Evolutionary conservation across 1,140 invertebrate species (phyloP).

Genomic region (Drosophila ananassae): DNA sequence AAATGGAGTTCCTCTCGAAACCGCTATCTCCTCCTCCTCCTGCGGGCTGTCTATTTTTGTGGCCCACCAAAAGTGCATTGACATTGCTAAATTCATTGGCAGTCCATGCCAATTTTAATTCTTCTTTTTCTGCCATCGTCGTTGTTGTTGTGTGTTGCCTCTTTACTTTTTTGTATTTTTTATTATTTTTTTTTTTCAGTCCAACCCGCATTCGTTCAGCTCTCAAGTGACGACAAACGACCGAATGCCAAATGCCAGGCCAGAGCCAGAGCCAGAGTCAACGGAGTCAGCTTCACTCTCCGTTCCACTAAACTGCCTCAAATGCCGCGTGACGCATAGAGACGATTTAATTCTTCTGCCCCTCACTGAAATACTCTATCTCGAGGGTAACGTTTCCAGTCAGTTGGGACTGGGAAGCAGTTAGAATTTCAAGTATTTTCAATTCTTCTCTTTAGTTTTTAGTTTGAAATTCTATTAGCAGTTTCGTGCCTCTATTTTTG

Average conservation of each 20-base stretch:
- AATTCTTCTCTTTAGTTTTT: not conserved
- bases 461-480: not conserved
- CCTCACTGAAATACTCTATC: conserved; percentile 33
- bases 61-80: conserved; percentile 66
- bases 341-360: conserved; percentile 61
- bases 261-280: conserved; percentile 32
- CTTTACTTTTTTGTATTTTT: conserved; percentile 10
- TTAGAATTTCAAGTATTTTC: not conserved
- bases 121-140: conserved; percentile 30
- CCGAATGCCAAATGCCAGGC: conserved; percentile 60
- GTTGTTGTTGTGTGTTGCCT: conserved; percentile 11
- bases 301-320: conserved; percentile 60
- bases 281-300: conserved; percentile 44
- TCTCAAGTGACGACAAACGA: conserved; percentile 58
- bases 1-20: conserved; percentile 32
- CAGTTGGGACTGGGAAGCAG: conserved; percentile 9
- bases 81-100: conserved; percentile 78
- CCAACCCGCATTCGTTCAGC: conserved; percentile 58
- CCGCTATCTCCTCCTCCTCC: conserved; percentile 9
- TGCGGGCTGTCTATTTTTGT: conserved; percentile 50
- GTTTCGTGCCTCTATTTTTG: not conserved
- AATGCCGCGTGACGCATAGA: conserved; percentile 72
- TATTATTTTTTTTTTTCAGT: conserved; percentile 21
- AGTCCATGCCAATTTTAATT: conserved; percentile 73
- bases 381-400: not conserved